Evolutionary conservation across 2,888 invertebrate species (phyloP).

Genomic region (Plagodis pulveraria): DNA sequence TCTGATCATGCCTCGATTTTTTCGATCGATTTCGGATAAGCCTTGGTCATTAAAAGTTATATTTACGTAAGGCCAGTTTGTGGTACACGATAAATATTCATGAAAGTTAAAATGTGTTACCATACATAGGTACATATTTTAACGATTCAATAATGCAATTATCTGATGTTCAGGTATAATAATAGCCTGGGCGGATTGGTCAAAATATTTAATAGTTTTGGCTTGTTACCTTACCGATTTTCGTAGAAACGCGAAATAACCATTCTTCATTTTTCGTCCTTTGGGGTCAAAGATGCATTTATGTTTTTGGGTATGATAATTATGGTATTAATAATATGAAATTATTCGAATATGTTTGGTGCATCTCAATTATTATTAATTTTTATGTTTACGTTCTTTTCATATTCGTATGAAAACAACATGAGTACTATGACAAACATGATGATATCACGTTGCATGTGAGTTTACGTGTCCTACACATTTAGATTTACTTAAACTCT

Average conservation of each 20-base stretch:
- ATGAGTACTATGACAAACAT: conserved; percentile 45
- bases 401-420: conserved; percentile 50
- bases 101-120: conserved; percentile 42
- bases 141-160: conserved; percentile 34
- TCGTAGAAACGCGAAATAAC: conserved; percentile 62
- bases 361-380: conserved; percentile 63
- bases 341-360: conserved; percentile 65
- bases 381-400: conserved; percentile 55
- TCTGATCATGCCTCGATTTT: conserved; percentile 64
- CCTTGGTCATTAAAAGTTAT: conserved; percentile 57
- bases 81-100: conserved; percentile 63
- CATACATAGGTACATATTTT: conserved; percentile 33
- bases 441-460: conserved; percentile 46
- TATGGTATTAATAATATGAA: conserved; percentile 53
- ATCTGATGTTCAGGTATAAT: conserved; percentile 35
- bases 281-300: conserved; percentile 57
- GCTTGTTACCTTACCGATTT: conserved; percentile 52
- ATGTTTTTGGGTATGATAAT: conserved; percentile 25
- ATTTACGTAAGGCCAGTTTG: conserved; percentile 71
- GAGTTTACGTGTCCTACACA: too few species aligned
- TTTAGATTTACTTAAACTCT: not conserved
- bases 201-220: conserved; percentile 43
- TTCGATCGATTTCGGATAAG: conserved; percentile 68
- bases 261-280: conserved; percentile 56
- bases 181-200: conserved; percentile 32